A percentile compares a stretch with the other conserved stretches of the same genome.
These are phyloP conservation scores for Argyresthia goedartella DNA, from an alignment of 2,888 invertebrate genomes.

Conservation along the genomic window DNA sequence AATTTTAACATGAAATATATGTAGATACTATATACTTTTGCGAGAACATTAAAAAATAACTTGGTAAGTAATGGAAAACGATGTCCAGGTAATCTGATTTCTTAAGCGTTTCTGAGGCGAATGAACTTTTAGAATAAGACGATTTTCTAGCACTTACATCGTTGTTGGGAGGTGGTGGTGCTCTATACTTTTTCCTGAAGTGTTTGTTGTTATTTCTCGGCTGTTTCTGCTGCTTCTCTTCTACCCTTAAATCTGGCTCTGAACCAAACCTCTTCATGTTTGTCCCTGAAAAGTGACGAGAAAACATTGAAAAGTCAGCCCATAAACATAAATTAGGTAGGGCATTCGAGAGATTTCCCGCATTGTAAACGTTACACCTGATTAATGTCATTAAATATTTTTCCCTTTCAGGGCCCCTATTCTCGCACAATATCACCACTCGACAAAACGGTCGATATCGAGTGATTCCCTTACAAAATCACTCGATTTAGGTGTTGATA, in stretches of 20 bases:
- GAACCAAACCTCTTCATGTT: slow-evolving; percentile 76
- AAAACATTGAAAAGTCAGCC: background rate
- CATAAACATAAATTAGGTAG: background rate
- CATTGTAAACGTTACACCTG: too few relatives aligned
- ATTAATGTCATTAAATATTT: too few relatives aligned
- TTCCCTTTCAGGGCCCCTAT: too few relatives aligned
- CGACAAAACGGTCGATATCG: too few relatives aligned
- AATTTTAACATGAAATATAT: slow-evolving; percentile 9
- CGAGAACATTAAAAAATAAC: too few relatives aligned
- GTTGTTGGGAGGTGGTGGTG: slow-evolving; percentile 73
- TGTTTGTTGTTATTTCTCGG: slow-evolving; percentile 48
- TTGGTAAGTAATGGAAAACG: background rate
- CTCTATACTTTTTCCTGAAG: slow-evolving; percentile 83
- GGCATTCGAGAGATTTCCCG: background rate
- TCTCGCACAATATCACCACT: too few relatives aligned
- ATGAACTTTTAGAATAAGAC: background rate
- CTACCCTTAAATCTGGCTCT: slow-evolving; percentile 76
- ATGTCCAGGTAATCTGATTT: background rate
- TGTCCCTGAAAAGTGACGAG: slow-evolving; percentile 27
- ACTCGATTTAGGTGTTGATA: too few relatives aligned
- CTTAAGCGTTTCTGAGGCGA: too few relatives aligned
- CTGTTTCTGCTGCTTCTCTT: slow-evolving; percentile 46
- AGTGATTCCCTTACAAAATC: too few relatives aligned
- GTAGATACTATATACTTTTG: background rate
- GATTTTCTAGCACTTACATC: slow-evolving; percentile 34